Base-by-base conservation (phyloP, 2,888 invertebrate genomes). In the Melieria crassipennis region DNA sequence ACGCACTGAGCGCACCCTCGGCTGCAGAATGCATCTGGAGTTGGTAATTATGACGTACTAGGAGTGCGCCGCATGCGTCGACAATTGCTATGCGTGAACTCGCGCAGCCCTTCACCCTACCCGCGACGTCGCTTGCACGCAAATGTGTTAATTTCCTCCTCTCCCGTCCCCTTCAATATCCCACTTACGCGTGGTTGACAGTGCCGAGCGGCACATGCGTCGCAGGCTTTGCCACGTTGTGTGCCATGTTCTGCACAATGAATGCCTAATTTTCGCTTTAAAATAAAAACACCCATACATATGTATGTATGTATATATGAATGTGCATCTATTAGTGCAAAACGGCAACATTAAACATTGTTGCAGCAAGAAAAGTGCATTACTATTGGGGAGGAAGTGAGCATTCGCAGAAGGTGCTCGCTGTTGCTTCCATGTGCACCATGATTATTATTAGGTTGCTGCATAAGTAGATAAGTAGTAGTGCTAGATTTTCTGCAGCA, bases 81-180 rank as follows among this genome's bases (percentile, higher is more conserved):
- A 52, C 52, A 52, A 52, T 52, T 52, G 11, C 10, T n/a, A 52
- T 52, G 11, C 52, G 13, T 52, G 11, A n/a, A 7, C 52, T 13
- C 52, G 13, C 13, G 11, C 7, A 7, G 13, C 10, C 6, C 52
- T 13, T 9, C 11, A 7, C 52, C n/a, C 13, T 52, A 9, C 5
- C 9, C 11, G 11, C 52, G 4, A 7, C 52, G 13, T 9, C 1
- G 13, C 11, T 2, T 30, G 30, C 58, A 42, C 52, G 62, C 69
- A 69, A 69, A 69, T 69, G 69, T 62, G 69, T 69, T 69, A 69
- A 69, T 69, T 69, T 69, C 69, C 67, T 30, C 30, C 30, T 30
- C 30, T 30, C 30, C 30, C 1, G 30, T 30, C 30, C 30, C 55
- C 69, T 69, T 62, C 69, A 69, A 55, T 69, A 62, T 69, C 47